Evolutionary conservation across 2,797 vertebrate species (phyloP), one percentile per base, ranked within the genome.

Genomic region (Pristis pectinata): DNA sequence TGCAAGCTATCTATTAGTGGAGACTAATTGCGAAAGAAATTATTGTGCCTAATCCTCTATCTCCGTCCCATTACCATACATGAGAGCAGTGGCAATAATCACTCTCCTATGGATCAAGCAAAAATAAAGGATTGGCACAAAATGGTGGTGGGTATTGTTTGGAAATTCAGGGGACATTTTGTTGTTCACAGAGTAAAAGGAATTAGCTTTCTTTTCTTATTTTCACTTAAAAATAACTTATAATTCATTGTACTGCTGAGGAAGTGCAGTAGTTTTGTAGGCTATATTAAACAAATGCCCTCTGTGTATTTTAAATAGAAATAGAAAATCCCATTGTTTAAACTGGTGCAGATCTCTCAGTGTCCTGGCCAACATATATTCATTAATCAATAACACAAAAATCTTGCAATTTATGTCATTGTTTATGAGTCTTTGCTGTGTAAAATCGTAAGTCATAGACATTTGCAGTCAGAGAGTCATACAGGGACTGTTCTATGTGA

Each of bases 21-120:
- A 94, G 92, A 34, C 92, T 94, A 94, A 94, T 74, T 94, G 92
- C 67, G n/a, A 76, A 94, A 94, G 70, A 94, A 74, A 74, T 72
- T 53, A 94, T 94, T 53, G 49, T 34, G 41, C 92, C 44, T 74
- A 74, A 30, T 74, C 67, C 70, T 34, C 27, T 53, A 30, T 30
- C 92, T 76, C 72, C 70, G 74, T n/a, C 70, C 44, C 34, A 76
- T n/a, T 53, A 49, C 92, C 94, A 76, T 76, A 74, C 30, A 76
- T 53, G 53, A 7, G 44, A 76, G 10, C 17, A 3, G 72, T 17
- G 15, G 67, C 67, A 76, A 56, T 74, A 67, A 74, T 72, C 11
- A 19, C 49, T 24, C 15, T 49, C 27, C 27, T 76, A 49, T 19
- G 30, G 44, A 34, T 94, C 44, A 94, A 49, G 70, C 44, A 44